A percentile compares a stretch with the other conserved stretches of the same genome.
phyloP scores from a whole-genome alignment of 2,113 vertebrate genomes.

The Orycteropus afer region DNA sequence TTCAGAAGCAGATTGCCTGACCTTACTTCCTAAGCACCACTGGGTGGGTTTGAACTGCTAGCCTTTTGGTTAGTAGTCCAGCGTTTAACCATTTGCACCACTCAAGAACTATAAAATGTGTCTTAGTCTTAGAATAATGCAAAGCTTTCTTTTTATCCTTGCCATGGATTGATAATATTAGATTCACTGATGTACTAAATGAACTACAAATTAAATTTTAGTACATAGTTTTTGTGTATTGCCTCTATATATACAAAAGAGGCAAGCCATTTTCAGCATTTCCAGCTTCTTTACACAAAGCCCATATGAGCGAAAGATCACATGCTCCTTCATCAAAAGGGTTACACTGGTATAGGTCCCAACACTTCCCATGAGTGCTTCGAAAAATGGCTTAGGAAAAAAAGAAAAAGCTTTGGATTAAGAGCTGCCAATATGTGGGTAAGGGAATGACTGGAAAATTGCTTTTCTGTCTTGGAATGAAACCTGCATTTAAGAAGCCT shows the following conservation, averaged over 20 bases:
- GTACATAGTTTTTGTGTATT: not conserved
- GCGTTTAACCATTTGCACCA: not conserved
- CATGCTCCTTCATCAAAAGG: conserved; percentile 10
- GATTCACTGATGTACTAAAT: not conserved
- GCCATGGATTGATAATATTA: not conserved
- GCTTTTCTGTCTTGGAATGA: conserved; percentile 8
- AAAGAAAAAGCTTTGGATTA: not conserved
- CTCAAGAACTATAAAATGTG: not conserved
- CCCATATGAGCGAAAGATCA: not conserved
- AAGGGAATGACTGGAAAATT: not conserved
- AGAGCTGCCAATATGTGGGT: not conserved
- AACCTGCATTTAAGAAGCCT: not conserved
- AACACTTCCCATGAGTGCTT: not conserved
- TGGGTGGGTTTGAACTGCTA: not conserved
- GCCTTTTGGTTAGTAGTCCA: not conserved
- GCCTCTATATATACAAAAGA: not conserved
- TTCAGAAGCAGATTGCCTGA: not conserved
- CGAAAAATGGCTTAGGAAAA: not conserved
- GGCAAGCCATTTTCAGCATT: not conserved
- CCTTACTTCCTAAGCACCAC: not conserved
- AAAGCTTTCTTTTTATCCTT: not conserved
- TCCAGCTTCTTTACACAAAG: conserved; percentile 3
- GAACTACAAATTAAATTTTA: conserved; percentile 20
- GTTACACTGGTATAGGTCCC: not conserved
- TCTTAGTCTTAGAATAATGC: not conserved